Conservation (phyloP, 2,797 vertebrate species). For the Sparidentex hasta region DNA sequence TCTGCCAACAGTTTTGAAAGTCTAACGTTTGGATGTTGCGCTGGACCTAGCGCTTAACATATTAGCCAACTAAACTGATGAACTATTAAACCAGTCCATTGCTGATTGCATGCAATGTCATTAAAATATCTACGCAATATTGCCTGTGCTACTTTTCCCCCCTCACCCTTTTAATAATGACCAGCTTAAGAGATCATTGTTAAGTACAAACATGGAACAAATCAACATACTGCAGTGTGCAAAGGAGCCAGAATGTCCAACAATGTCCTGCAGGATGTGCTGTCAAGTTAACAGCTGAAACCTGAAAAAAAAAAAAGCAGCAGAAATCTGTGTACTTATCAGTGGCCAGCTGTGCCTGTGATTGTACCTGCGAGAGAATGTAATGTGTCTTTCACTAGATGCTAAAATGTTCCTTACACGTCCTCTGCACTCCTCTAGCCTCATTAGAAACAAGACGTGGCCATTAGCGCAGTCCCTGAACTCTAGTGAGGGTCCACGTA, state of each 20-base stretch:
- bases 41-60: not conserved
- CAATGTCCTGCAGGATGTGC: conserved; percentile 25
- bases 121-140: not conserved
- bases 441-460: not conserved
- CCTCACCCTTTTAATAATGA: not conserved
- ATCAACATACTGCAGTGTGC: conserved; percentile 10
- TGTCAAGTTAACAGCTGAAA: conserved; percentile 19
- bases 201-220: conserved; percentile 8
- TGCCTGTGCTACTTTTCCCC: not conserved
- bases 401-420: not conserved
- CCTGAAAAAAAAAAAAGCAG: conserved; percentile 24
- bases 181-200: not conserved
- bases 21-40: no score
- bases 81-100: not conserved
- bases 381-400: conserved; percentile 14
- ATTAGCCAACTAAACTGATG: not conserved
- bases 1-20: no score
- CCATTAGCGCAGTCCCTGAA: not conserved
- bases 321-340: conserved; percentile 15
- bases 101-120: conserved; percentile 3
- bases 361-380: conserved; percentile 32
- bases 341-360: conserved; percentile 38
- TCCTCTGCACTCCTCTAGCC: not conserved
- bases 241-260: conserved; percentile 4
- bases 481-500: not conserved